Base-by-base conservation (phyloP, 1,140 invertebrate species). In the Aphidius gifuensis region DNA sequence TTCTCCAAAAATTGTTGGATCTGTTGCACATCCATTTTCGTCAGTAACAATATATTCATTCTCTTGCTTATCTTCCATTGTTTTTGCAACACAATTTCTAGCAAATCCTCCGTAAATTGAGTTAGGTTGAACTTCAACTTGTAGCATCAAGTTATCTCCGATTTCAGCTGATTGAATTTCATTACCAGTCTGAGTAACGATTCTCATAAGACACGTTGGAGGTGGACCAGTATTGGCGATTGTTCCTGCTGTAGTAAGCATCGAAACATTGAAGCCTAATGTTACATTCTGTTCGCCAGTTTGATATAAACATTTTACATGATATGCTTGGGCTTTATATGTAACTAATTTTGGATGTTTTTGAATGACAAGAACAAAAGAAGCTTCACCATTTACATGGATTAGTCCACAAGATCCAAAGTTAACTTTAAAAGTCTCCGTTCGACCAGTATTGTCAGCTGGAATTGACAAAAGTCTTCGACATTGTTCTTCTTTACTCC, bases 291-390 rank as follows among this genome's bases (percentile, higher is more conserved):
- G 92, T 77, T 96, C 93, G 61, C 93, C 93, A 2, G 93, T 96
- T 78, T 94, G 91, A 75, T 96, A 96, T 55, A 96, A 89, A 77
- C 94, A 97, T 78, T 93, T 94, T 51, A 96, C 94, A 76, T 96
- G 92, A 79, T 96, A 97, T 1, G 94, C 94, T 80, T 95, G 92
- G 3, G 94, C 93, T 69, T 94, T 93, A 74, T 92, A 94, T 5
- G 94, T 97, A n/a, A 96, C 90, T 5, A 97, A 80, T 84, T 94
- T 95, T 0, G 93, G 93, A 87, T 97, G 94, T 81, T 94, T 96
- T 72, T 96, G 94, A 72, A 97, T 94, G 8, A 97, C 93, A 21
- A 97, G 81, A 1, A 96, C 90, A 72, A 96, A 96, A 69, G 91
- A 92, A 9, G 94, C 94, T 74, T 94, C 86, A 50, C 94, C 93